phyloP scores from a whole-genome alignment of 35 echinoderm and acorn worm species.

The Heliocidaris tuberculata region DNA sequence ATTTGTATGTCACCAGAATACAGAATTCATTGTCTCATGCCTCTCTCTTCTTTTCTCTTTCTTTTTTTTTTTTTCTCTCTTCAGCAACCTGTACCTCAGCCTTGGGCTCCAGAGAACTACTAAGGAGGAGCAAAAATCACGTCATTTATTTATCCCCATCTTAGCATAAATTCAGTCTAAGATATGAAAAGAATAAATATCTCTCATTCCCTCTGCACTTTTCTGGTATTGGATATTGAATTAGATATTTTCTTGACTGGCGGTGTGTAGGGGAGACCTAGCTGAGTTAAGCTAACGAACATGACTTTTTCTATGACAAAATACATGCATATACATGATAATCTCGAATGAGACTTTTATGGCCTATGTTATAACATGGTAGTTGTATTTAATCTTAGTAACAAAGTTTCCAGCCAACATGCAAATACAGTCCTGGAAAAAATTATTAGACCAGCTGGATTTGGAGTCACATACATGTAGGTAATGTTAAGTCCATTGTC shows the following conservation, averaged over 20 bases:
- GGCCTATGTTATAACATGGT: too few relatives aligned
- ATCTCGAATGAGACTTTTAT: too few relatives aligned
- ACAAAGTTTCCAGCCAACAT: too few relatives aligned
- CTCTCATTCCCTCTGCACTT: background rate
- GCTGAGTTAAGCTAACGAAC: background rate
- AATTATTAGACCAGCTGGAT: too few relatives aligned
- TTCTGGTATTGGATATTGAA: background rate
- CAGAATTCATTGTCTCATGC: background rate
- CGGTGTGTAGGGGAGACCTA: background rate
- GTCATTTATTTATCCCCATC: background rate
- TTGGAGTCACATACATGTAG: too few relatives aligned
- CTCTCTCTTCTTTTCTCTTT: background rate
- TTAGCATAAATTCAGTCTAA: background rate
- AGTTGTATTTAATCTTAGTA: too few relatives aligned
- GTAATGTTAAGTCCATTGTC: too few relatives aligned
- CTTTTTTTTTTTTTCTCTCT: background rate
- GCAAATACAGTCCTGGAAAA: too few relatives aligned
- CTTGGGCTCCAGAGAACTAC: conserved; percentile 24
- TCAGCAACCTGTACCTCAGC: background rate
- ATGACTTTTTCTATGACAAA: too few relatives aligned
- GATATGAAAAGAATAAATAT: background rate
- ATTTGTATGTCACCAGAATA: background rate
- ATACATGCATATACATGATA: too few relatives aligned
- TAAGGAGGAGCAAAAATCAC: background rate
- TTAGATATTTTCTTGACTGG: background rate